Evolutionary conservation across 2,113 vertebrate genomes (phyloP).

Genomic region (Petrocephalus microphthalmus): DNA sequence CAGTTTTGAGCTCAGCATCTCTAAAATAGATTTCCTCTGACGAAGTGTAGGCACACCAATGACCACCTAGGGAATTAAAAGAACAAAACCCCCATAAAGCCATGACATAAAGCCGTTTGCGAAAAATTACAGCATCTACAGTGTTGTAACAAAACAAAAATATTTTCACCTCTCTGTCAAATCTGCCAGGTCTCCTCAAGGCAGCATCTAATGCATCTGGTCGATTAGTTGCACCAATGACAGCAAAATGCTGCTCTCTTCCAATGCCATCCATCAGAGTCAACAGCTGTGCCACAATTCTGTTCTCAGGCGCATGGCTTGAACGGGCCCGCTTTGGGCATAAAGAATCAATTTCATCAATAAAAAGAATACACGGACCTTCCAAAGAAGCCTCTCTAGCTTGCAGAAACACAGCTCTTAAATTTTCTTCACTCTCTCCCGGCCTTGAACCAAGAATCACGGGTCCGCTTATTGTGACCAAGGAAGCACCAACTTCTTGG

Average conservation of each 20-base stretch:
- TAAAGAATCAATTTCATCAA: constrained; percentile 88
- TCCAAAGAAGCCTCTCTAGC: constrained; percentile 62
- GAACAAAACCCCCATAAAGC: not conserved
- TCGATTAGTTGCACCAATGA: constrained; percentile 79
- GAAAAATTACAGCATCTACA: not conserved
- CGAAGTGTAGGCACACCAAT: constrained; percentile 76
- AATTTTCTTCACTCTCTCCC: constrained; percentile 81
- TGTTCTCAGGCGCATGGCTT: constrained; percentile 66
- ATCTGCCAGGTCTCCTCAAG: constrained; percentile 80
- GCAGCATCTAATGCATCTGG: constrained; percentile 81
- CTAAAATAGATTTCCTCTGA: constrained; percentile 77
- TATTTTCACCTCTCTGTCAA: constrained; percentile 80
- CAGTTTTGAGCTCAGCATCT: constrained; percentile 68
- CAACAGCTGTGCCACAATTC: constrained; percentile 83
- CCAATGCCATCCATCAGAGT: constrained; percentile 78
- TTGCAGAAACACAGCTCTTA: constrained; percentile 69
- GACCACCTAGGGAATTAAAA: constrained; percentile 59
- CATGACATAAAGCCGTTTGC: not conserved
- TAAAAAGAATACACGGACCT: constrained; percentile 76
- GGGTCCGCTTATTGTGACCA: constrained; percentile 72
- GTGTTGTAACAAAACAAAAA: not conserved
- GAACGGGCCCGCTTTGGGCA: constrained; percentile 70
- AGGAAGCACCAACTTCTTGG: constrained; percentile 63
- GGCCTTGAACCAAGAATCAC: constrained; percentile 80
- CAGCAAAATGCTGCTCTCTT: constrained; percentile 59